Conservation (phyloP, 2,888 invertebrate genomes). For the Torymus texanus region DNA sequence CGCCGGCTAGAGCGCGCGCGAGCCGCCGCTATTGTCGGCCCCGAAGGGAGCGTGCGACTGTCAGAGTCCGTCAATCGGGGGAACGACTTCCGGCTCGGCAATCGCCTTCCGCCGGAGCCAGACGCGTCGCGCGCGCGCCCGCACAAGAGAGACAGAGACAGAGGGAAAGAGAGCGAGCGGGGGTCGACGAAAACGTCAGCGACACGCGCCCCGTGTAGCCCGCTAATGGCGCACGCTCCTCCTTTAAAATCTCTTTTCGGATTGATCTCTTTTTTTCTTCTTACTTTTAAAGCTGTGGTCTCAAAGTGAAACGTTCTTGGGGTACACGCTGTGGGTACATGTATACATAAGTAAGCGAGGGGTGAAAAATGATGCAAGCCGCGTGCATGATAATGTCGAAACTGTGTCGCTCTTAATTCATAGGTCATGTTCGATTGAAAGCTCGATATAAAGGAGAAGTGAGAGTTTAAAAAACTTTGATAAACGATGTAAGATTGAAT, state of each 20-base stretch:
- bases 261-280: slow-evolving; percentile 30
- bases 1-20: slow-evolving; percentile 4
- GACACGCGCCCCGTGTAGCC: slow-evolving; percentile 40
- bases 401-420: slow-evolving; percentile 42
- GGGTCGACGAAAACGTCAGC: slow-evolving; percentile 32
- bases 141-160: background rate
- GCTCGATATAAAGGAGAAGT: background rate
- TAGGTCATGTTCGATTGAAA: background rate
- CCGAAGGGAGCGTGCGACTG: slow-evolving; percentile 49
- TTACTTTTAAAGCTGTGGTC: background rate
- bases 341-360: slow-evolving; percentile 10
- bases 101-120: slow-evolving; percentile 37
- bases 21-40: slow-evolving; percentile 14
- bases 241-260: slow-evolving; percentile 28
- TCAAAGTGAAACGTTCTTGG: slow-evolving; percentile 12
- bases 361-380: slow-evolving; percentile 44
- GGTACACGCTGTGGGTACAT: background rate
- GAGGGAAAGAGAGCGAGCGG: background rate
- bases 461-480: background rate
- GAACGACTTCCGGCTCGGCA: slow-evolving; percentile 46
- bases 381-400: slow-evolving; percentile 39
- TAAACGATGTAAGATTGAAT: background rate
- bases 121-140: background rate
- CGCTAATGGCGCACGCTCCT: slow-evolving; percentile 29
- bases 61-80: slow-evolving; percentile 52